Conservation (phyloP, 2,797 vertebrate genomes). For the Distichodus sexfasciatus region DNA sequence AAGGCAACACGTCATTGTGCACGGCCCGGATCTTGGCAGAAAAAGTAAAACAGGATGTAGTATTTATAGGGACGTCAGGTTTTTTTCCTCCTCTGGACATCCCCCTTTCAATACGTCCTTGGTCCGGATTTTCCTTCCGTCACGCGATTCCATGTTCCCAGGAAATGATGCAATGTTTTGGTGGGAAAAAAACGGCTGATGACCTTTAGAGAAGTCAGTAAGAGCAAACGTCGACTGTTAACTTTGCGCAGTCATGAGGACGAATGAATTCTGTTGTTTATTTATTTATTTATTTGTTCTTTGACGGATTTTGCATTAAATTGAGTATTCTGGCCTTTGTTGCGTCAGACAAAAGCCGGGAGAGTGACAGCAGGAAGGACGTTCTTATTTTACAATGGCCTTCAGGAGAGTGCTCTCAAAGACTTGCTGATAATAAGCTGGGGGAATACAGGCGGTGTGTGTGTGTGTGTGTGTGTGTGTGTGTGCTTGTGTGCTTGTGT, state of each 20-base stretch:
- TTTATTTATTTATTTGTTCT: neutral
- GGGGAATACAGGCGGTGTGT: constrained; percentile 17
- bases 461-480: neutral
- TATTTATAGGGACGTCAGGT: constrained; percentile 30
- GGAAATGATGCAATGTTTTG: constrained; percentile 40
- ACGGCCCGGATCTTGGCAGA: constrained; percentile 1
- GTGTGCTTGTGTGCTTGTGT: constrained; percentile 17
- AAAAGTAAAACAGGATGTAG: constrained; percentile 41
- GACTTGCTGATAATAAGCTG: constrained; percentile 22
- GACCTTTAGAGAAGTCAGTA: too few species aligned
- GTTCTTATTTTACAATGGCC: constrained; percentile 20
- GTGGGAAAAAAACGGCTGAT: neutral
- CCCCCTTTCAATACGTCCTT: constrained; percentile 38
- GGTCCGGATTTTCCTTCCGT: neutral
- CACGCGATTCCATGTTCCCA: constrained; percentile 24
- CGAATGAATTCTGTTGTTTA: neutral
- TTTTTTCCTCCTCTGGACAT: constrained; percentile 19
- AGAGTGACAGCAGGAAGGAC: constrained; percentile 32
- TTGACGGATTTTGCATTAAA: constrained; percentile 55
- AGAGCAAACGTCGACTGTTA: too few species aligned
- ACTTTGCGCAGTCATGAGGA: too few species aligned
- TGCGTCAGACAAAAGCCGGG: constrained; percentile 53
- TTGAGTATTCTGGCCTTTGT: constrained; percentile 65
- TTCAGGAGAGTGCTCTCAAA: constrained; percentile 25
- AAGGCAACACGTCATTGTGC: constrained; percentile 13